Evolutionary conservation across 2,888 invertebrate genomes (phyloP), one percentile per base, ranked within the genome.

Genomic region (Atethmia centrago): DNA sequence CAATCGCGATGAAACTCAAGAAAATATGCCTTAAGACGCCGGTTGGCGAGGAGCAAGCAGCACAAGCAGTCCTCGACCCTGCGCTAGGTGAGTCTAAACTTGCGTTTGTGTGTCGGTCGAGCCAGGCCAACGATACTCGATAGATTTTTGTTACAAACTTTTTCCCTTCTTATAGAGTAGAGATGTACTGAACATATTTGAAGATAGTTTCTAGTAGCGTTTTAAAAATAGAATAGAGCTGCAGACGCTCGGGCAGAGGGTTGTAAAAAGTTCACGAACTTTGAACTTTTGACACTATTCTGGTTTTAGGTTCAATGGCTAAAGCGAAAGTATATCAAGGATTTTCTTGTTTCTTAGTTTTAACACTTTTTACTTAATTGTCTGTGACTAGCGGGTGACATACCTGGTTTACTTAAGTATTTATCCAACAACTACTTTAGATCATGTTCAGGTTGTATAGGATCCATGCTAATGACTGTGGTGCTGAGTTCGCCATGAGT

Each of bases 21-120:
- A 97, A 97, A 97, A 97, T 97, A 93, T 97, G 97, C 97, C 97
- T 97, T 94, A 97, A 97, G 94, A 97, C 97, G 95, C 97, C 97
- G 90, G 96, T 97, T 85, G 97, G 97, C 94, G 97, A 97, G 94
- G 97, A 97, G 93, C 97, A 97, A 93, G 97, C 97, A 88, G 97
- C 97, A 92, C 97, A 97, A 95, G 97, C 97, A 94, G 97, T 97
- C 90, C 96, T 97, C 95, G 97, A 97, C 94, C 97, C 97, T 90
- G 97, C 97, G 94, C 96, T 97, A 96, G 97, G 97, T 97, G 93
- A 94, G 93, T 77, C 36, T 73, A 61, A 79, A 77, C 69, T 71
- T 74, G 59, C 77, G 71, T 74, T 72, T 71, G 75, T 71, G 78
- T 71, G 77, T 79, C 71, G 80, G 86, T 74, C 82, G 80, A 82